Base-by-base conservation (phyloP, 2,888 invertebrate genomes). In the Drosophila sordidula region DNA sequence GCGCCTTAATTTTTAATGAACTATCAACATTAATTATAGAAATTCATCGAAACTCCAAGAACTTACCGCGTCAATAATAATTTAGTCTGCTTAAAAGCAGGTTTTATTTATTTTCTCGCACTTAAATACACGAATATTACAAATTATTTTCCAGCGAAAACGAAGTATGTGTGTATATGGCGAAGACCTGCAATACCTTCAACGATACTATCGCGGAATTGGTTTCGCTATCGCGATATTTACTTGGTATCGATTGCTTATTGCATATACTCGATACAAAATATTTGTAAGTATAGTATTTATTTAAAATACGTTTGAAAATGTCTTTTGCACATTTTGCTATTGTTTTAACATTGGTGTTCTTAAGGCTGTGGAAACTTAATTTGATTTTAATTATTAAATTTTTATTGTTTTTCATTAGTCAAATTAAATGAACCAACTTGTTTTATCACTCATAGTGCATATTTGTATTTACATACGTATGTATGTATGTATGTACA, bases 31-130 rank as follows among this genome's bases (percentile, higher is more conserved):
- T 38, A 26, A 6, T 6, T 0, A n/a, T 12, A 58, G 18, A 4
- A 50, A 56, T 38, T 56, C 18, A 16, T 56, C 11, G 3, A 57
- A 70, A 71, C 67, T 73, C 59, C 8, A 69, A 56, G 45, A 71
- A 90, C 91, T 91, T 89, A 91, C 91, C 91, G 79, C 82, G 86
- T 77, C 77, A 68, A 59, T 77, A 69, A 56, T 50, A 58, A 72
- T 67, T 67, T 56, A 70, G 56, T 73, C 81, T 84, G 78, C 84
- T 90, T 87, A 85, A 81, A 82, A 90, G 86, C 88, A 88, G 79
- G 75, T 75, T 87, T 75, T 72, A 74, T 70, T 84, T 83, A 75
- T 79, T 81, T 82, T 70, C 70, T 63, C 75, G 54, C 85, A 87
- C 80, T 84, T 83, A 70, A 67, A 68, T 52, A 77, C 80, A 76